Conservation (phyloP, 2,113 vertebrate species). For the Zootoca vivipara region DNA sequence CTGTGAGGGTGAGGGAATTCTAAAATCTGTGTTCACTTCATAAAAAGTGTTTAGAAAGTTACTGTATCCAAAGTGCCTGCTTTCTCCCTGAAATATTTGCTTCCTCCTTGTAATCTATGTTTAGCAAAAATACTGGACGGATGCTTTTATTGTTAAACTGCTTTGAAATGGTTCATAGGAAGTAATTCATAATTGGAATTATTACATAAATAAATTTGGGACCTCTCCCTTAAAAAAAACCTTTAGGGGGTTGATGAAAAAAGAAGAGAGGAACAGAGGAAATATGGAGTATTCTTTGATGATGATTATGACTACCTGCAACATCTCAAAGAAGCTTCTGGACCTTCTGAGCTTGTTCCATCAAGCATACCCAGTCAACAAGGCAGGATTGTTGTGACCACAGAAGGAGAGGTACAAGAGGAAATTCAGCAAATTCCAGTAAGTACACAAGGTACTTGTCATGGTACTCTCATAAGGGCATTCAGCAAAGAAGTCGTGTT, state of each 20-base stretch:
- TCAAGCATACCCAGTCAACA: conserved; percentile 35
- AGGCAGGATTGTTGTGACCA: conserved; percentile 40
- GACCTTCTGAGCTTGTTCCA: conserved; percentile 82
- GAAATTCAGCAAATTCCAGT: conserved; percentile 68
- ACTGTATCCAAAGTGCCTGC: background rate
- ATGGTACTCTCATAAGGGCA: conserved; percentile 40
- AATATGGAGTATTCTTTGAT: conserved; percentile 95
- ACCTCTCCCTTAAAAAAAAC: background rate
- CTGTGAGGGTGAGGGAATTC: background rate
- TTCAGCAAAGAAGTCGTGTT: background rate
- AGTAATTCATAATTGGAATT: too few species aligned
- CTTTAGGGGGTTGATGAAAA: conserved; percentile 78
- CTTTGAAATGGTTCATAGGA: too few species aligned
- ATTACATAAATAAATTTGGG: background rate
- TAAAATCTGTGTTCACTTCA: background rate
- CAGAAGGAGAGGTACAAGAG: conserved; percentile 67
- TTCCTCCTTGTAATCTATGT: background rate
- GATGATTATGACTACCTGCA: conserved; percentile 97
- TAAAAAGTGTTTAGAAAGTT: background rate
- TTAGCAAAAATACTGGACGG: background rate
- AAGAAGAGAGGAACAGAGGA: conserved; percentile 85
- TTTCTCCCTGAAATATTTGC: background rate
- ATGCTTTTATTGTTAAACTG: background rate
- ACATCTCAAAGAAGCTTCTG: conserved; percentile 87
- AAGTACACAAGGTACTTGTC: conserved; percentile 55